Percentiles rank a stretch among this genome's conserved stretches.
These are phyloP conservation scores for Protonibea diacanthus DNA, from an alignment of 2,797 vertebrate species.

Conservation along the genomic window DNA sequence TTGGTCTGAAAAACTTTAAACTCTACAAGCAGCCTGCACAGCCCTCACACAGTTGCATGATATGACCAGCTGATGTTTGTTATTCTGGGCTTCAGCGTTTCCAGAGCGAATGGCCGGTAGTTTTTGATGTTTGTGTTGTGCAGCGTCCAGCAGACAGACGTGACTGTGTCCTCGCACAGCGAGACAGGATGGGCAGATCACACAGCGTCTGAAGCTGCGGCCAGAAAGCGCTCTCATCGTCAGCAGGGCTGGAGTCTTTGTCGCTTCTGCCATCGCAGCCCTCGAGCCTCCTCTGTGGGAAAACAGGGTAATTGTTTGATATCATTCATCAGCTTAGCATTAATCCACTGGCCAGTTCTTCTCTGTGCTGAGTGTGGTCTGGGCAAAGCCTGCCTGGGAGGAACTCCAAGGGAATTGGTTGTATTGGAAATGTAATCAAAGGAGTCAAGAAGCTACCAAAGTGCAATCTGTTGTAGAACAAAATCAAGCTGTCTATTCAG, in stretches of 20 bases:
- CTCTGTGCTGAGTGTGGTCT: conserved; percentile 4
- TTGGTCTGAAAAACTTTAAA: background rate
- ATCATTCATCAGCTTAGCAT: conserved; percentile 46
- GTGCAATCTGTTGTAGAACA: conserved; percentile 19
- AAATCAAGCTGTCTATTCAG: conserved; percentile 25
- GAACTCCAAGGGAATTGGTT: conserved; percentile 18
- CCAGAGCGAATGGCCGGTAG: conserved; percentile 36
- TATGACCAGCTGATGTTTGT: conserved; percentile 54
- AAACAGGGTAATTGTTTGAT: conserved; percentile 46
- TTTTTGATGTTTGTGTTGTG: conserved; percentile 52
- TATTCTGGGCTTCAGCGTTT: conserved; percentile 42
- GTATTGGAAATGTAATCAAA: conserved; percentile 40
- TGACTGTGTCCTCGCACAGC: conserved; percentile 48
- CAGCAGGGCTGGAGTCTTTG: conserved; percentile 37
- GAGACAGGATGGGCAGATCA: conserved; percentile 62
- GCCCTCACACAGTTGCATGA: conserved; percentile 32
- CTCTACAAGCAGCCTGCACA: background rate
- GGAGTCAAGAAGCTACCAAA: conserved; percentile 29
- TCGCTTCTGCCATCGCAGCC: conserved; percentile 19
- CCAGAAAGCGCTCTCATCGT: conserved; percentile 51
- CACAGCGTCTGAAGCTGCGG: conserved; percentile 51
- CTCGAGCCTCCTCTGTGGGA: conserved; percentile 39
- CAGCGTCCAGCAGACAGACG: conserved; percentile 43
- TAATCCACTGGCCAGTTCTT: conserved; percentile 39
- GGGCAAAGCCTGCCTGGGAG: conserved; percentile 16